These are phyloP conservation scores for Acanthurus tractus DNA, from an alignment of 2,797 vertebrate species.

Conservation along the genomic window DNA sequence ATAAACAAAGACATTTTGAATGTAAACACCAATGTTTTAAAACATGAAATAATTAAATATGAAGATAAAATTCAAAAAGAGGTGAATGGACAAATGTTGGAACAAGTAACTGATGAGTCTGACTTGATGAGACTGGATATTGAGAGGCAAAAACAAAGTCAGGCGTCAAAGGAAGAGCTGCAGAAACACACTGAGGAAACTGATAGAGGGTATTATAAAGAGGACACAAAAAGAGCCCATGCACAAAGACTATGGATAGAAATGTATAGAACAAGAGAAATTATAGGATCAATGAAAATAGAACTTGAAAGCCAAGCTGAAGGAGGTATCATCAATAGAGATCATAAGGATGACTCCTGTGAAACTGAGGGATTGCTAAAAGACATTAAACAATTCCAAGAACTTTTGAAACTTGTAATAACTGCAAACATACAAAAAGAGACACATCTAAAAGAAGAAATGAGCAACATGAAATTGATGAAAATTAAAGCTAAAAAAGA, in stretches of 20 bases:
- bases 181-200: constrained; percentile 12
- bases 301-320: constrained; percentile 48
- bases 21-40: constrained; percentile 19
- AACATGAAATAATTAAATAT: constrained; percentile 6
- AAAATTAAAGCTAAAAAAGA: constrained; percentile 60
- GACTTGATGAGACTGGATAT: not conserved
- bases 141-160: constrained; percentile 35
- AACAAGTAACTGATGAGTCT: constrained; percentile 21
- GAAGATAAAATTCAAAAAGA: constrained; percentile 8
- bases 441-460: constrained; percentile 40
- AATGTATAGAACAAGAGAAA: constrained; percentile 63
- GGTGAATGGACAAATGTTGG: not conserved
- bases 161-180: constrained; percentile 9
- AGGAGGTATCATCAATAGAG: constrained; percentile 27
- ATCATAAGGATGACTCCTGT: constrained; percentile 27
- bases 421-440: constrained; percentile 41
- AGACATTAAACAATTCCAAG: constrained; percentile 66
- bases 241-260: constrained; percentile 59
- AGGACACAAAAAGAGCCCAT: constrained; percentile 30
- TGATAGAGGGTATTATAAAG: constrained; percentile 30
- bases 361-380: constrained; percentile 53
- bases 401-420: constrained; percentile 52
- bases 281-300: constrained; percentile 50
- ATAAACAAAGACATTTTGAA: constrained; percentile 1
- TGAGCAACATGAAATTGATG: constrained; percentile 46